phyloP scores from a whole-genome alignment of 2,888 invertebrate genomes.

The Scaptomyza tumidula region DNA sequence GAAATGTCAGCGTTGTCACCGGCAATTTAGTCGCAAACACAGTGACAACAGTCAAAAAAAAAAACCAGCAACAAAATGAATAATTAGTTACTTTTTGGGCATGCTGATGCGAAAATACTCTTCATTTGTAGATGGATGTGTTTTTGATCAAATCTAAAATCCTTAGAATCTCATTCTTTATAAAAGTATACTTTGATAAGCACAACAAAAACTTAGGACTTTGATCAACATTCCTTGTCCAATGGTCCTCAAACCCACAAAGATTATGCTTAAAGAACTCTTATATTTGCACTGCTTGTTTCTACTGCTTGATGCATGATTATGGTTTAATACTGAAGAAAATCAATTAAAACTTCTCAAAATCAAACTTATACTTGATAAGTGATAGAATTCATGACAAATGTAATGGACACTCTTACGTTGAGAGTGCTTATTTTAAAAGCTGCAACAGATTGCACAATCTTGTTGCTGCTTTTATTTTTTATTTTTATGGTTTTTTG shows the following conservation, averaged over 20 bases:
- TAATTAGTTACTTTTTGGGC: neutral
- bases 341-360: too few species aligned
- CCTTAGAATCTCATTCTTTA: too few species aligned
- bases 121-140: neutral
- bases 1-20: constrained; percentile 77
- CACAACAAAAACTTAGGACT: too few species aligned
- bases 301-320: neutral
- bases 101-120: constrained; percentile 10
- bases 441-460: constrained; percentile 49
- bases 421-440: neutral
- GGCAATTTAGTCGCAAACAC: constrained; percentile 52
- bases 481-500: neutral
- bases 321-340: too few species aligned
- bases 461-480: constrained; percentile 28
- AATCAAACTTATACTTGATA: too few species aligned
- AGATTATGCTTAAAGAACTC: neutral
- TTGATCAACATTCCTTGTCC: neutral
- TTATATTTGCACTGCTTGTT: neutral
- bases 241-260: neutral
- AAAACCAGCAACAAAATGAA: constrained; percentile 26
- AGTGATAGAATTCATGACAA: neutral
- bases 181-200: too few species aligned
- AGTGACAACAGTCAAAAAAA: constrained; percentile 31
- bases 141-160: too few species aligned
- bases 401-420: neutral